A percentile compares a stretch with the other conserved stretches of the same genome.
These are phyloP conservation scores for Bilobella aurantiaca DNA, from an alignment of 1,140 invertebrate species.

Conservation along the genomic window DNA sequence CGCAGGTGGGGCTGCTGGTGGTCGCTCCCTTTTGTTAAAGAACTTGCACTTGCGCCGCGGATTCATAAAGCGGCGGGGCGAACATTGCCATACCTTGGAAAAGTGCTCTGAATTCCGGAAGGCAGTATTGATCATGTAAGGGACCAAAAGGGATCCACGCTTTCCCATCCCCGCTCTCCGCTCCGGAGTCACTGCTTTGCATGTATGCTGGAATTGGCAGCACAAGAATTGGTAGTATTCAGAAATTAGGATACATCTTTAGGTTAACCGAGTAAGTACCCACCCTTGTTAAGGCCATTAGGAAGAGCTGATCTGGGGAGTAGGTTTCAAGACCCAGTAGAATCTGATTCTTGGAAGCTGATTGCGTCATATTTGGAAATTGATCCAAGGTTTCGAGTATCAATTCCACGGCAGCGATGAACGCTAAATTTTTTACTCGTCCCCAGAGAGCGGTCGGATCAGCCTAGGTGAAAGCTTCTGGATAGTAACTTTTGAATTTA, in stretches of 20 bases:
- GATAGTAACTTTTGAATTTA: neutral
- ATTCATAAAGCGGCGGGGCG: slow-evolving; percentile 45
- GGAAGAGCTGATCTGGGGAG: slow-evolving; percentile 16
- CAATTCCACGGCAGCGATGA: neutral
- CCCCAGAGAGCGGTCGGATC: neutral
- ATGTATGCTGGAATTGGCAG: slow-evolving; percentile 18
- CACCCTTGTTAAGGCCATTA: slow-evolving; percentile 18
- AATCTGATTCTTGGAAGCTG: slow-evolving; percentile 19
- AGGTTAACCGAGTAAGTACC: neutral
- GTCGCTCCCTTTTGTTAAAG: slow-evolving; percentile 8
- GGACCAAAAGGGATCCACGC: slow-evolving; percentile 4
- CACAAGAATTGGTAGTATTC: too few relatives aligned
- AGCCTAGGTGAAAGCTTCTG: neutral
- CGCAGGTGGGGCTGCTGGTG: neutral
- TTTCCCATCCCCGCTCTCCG: neutral
- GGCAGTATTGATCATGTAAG: slow-evolving; percentile 47
- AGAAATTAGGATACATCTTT: too few relatives aligned
- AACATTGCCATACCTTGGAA: slow-evolving; percentile 45
- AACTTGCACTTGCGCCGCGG: slow-evolving; percentile 44
- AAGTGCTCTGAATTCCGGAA: slow-evolving; percentile 47
- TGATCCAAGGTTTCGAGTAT: neutral
- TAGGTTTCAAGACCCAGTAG: slow-evolving; percentile 22
- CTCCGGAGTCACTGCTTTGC: neutral
- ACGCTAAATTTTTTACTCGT: slow-evolving; percentile 2
- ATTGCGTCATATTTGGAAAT: neutral